Conservation (phyloP, 2,113 vertebrate species). For the Rafetus swinhoei region DNA sequence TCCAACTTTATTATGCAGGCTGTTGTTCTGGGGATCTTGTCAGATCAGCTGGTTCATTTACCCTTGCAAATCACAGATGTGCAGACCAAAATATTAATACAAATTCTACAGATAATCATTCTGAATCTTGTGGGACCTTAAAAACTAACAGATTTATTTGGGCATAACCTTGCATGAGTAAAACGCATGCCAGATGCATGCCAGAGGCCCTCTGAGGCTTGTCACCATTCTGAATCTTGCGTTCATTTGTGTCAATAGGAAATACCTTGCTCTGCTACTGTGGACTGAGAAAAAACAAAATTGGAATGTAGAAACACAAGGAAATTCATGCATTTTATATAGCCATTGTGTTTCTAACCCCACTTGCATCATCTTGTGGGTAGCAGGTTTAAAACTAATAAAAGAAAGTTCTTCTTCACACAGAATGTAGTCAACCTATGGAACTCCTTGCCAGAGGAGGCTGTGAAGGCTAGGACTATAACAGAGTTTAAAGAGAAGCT, state of each 20-base stretch:
- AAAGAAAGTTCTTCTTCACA: no score
- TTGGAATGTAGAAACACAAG: not conserved
- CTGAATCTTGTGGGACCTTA: not conserved
- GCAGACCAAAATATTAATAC: constrained; percentile 12
- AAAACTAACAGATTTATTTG: no score
- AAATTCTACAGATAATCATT: constrained; percentile 2
- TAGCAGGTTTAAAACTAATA: no score
- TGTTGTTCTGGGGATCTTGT: not conserved
- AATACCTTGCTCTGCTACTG: accelerated
- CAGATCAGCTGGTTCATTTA: constrained; percentile 16
- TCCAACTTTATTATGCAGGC: constrained; percentile 5
- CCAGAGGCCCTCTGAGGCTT: no score
- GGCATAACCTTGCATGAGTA: no score
- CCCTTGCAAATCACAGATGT: constrained; percentile 19
- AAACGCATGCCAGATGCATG: no score
- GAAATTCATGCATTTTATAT: accelerated
- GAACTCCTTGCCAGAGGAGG: no score
- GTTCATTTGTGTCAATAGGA: not conserved
- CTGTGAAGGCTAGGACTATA: no score
- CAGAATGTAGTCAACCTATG: no score
- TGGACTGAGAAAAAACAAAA: not conserved
- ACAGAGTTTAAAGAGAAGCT: no score
- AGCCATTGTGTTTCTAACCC: not conserved
- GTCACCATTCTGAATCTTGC: not conserved
- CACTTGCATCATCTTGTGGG: accelerated